Conservation (phyloP, 2,797 vertebrate genomes). For the Chromobotia macracanthus region DNA sequence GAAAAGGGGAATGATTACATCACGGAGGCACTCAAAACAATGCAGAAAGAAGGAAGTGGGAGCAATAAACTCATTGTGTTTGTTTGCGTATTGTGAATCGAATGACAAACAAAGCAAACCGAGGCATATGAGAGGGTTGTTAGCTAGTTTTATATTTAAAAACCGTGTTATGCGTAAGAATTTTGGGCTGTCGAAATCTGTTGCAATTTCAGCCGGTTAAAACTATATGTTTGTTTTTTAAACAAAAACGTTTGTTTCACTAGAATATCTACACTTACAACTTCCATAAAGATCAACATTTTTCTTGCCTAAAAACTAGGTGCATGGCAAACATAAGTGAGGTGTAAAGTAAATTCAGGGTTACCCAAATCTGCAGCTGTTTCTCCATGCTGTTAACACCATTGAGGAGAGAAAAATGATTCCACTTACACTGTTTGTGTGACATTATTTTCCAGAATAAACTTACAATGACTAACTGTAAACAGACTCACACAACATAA, state of each 20-base stretch:
- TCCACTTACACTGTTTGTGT: conserved; percentile 27
- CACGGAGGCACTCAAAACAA: conserved; percentile 46
- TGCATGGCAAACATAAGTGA: too few relatives aligned
- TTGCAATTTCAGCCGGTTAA: too few relatives aligned
- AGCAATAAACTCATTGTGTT: conserved; percentile 37
- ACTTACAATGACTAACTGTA: conserved; percentile 7
- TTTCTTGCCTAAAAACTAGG: too few relatives aligned
- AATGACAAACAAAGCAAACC: conserved; percentile 2
- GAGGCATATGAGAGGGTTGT: neutral
- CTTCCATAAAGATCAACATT: too few relatives aligned
- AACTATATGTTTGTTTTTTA: too few relatives aligned
- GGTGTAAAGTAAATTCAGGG: neutral
- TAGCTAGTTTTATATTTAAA: too few relatives aligned
- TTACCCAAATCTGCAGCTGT: neutral
- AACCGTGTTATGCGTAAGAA: too few relatives aligned
- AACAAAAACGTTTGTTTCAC: too few relatives aligned
- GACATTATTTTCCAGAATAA: conserved; percentile 19
- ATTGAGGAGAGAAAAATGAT: conserved; percentile 4
- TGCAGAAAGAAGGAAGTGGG: conserved; percentile 45
- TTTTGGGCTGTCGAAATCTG: too few relatives aligned
- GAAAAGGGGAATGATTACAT: conserved; percentile 48
- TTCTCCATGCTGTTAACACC: neutral
- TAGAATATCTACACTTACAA: too few relatives aligned
- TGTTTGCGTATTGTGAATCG: conserved; percentile 2
- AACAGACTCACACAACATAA: conserved; percentile 2